Percentiles rank a stretch among this genome's conserved stretches.
Conservation (phyloP, 1,140 invertebrate species). For the Zaprionus lachaisei region DNA sequence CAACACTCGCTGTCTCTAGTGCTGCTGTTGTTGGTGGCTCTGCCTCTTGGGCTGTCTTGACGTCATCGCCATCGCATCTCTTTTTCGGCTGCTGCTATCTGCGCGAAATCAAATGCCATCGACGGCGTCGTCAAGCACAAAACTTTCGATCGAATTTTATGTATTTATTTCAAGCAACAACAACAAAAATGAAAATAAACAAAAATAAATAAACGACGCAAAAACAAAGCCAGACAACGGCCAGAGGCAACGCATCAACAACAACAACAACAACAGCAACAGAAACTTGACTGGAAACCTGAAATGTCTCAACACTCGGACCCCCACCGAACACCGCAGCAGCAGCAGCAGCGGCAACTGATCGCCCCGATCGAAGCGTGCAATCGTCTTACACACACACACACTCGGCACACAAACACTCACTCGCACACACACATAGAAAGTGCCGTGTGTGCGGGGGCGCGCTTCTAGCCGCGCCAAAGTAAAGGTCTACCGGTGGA, state of each 20-base stretch:
- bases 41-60: constrained; percentile 40
- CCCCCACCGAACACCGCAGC: constrained; percentile 68
- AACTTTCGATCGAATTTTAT: constrained; percentile 80
- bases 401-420: constrained; percentile 22
- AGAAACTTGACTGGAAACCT: constrained; percentile 64
- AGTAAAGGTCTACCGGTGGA: constrained; percentile 83
- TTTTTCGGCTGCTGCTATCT: constrained; percentile 46
- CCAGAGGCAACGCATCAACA: constrained; percentile 75
- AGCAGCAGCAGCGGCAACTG: constrained; percentile 55
- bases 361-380: constrained; percentile 75
- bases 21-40: neutral
- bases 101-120: constrained; percentile 79
- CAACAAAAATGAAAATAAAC: constrained; percentile 37
- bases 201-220: constrained; percentile 65
- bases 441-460: constrained; percentile 41
- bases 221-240: constrained; percentile 65
- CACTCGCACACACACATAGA: constrained; percentile 5
- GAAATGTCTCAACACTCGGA: constrained; percentile 80
- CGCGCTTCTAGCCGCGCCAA: constrained; percentile 77
- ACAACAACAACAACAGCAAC: constrained; percentile 37
- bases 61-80: constrained; percentile 55
- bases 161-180: constrained; percentile 70
- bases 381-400: constrained; percentile 65
- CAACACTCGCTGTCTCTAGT: neutral
- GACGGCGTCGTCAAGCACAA: constrained; percentile 68